Evolutionary conservation across 2,113 vertebrate species (phyloP).

Genomic region (Perccottus glenii): DNA sequence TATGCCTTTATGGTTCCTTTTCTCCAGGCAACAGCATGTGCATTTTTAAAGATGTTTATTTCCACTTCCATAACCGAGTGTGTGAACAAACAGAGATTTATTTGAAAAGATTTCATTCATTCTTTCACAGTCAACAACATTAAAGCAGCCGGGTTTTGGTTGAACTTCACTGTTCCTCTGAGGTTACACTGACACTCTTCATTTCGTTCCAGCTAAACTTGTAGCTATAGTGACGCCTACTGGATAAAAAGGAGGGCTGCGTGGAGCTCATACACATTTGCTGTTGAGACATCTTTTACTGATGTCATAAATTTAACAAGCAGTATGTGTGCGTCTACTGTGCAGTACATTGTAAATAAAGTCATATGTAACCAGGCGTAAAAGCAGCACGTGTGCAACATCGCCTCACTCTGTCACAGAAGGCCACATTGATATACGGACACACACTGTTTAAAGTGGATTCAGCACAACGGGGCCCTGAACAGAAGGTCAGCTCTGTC

Average conservation of each 20-base stretch:
- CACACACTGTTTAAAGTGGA: not conserved
- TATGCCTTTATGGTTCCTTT: slow-evolving; percentile 1
- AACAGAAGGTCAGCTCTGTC: not conserved
- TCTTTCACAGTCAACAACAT: slow-evolving; percentile 33
- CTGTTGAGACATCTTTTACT: not conserved
- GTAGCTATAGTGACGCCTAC: slow-evolving; percentile 50
- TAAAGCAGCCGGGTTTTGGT: slow-evolving; percentile 10
- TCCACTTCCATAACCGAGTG: not conserved
- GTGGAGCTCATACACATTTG: not conserved
- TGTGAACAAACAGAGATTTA: not conserved
- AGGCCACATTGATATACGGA: not conserved
- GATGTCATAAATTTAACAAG: not conserved
- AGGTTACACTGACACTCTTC: not conserved
- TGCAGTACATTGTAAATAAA: not conserved
- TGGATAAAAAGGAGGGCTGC: slow-evolving; percentile 30
- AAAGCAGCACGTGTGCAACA: not conserved
- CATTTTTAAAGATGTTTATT: slow-evolving; percentile 28
- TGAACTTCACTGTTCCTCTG: not conserved
- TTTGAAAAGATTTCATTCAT: slow-evolving; percentile 2
- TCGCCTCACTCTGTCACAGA: not conserved
- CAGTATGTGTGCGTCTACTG: not conserved
- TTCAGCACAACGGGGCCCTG: not conserved
- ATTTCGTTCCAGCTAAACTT: slow-evolving; percentile 7
- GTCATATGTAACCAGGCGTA: not conserved
- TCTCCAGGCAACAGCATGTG: slow-evolving; percentile 18